phyloP scores from a whole-genome alignment of 1,140 invertebrate genomes.

The Sycobia sp. region DNA sequence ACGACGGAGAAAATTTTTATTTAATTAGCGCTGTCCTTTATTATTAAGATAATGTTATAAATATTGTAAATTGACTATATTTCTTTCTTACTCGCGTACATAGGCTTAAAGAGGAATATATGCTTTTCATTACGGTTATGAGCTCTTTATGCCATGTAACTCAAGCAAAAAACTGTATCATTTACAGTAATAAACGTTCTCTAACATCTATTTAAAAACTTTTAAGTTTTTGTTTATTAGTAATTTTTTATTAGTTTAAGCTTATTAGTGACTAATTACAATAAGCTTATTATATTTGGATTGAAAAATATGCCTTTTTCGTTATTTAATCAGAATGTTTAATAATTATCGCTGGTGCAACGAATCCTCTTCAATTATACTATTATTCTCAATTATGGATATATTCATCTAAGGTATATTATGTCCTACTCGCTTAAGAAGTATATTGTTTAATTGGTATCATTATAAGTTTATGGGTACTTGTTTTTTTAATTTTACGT shows the following conservation, averaged over 20 bases:
- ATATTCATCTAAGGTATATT: neutral
- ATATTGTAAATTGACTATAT: slow-evolving; percentile 21
- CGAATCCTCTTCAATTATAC: neutral
- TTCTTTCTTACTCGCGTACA: neutral
- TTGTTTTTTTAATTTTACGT: neutral
- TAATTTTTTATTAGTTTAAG: too few species aligned
- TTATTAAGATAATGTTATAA: too few species aligned
- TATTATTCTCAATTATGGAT: too few species aligned
- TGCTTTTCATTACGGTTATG: neutral
- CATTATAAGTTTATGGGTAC: neutral
- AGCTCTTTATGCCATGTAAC: neutral
- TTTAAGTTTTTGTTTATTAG: neutral
- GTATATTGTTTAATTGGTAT: neutral
- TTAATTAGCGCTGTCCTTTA: too few species aligned
- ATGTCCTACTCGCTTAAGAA: neutral
- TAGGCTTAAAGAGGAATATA: slow-evolving; percentile 14
- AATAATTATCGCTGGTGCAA: slow-evolving; percentile 4
- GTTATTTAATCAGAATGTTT: neutral
- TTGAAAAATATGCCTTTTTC: slow-evolving; percentile 22
- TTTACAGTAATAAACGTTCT: slow-evolving; percentile 20
- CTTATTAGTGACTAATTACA: too few species aligned
- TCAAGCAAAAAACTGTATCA: slow-evolving; percentile 8
- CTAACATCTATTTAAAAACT: slow-evolving; percentile 1
- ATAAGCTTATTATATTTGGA: slow-evolving; percentile 12
- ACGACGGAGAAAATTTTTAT: slow-evolving; percentile 18